phyloP scores from a whole-genome alignment of 2,888 invertebrate species.

The Hypercompe scribonia region DNA sequence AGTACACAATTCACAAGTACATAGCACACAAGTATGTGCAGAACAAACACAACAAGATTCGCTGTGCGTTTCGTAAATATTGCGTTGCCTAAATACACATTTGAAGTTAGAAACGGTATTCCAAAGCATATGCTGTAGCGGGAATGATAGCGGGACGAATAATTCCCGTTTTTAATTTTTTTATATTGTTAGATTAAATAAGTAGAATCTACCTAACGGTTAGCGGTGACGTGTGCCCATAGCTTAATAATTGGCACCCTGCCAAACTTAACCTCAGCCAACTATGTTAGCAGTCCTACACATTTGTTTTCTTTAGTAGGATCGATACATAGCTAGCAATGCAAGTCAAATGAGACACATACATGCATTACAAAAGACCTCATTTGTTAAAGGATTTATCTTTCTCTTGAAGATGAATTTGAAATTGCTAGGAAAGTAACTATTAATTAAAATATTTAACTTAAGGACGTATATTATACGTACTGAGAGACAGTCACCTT shows the following conservation, averaged over 20 bases:
- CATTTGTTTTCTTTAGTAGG: background rate
- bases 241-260: background rate
- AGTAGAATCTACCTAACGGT: background rate
- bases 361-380: background rate
- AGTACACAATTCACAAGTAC: constrained; percentile 27
- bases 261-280: background rate
- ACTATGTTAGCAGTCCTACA: background rate
- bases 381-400: background rate
- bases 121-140: constrained; percentile 32
- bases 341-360: background rate
- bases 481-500: no score
- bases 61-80: constrained; percentile 72
- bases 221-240: background rate
- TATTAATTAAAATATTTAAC: no score
- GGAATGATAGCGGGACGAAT: background rate
- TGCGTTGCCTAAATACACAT: constrained; percentile 66
- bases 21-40: constrained; percentile 58
- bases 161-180: background rate
- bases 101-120: constrained; percentile 60
- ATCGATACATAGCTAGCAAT: background rate
- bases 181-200: background rate
- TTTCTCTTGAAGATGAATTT: no score
- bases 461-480: no score
- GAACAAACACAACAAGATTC: constrained; percentile 65
- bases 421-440: no score